These are phyloP conservation scores for Gari tellinella DNA, from an alignment of 2,888 invertebrate genomes.

Conservation along the genomic window DNA sequence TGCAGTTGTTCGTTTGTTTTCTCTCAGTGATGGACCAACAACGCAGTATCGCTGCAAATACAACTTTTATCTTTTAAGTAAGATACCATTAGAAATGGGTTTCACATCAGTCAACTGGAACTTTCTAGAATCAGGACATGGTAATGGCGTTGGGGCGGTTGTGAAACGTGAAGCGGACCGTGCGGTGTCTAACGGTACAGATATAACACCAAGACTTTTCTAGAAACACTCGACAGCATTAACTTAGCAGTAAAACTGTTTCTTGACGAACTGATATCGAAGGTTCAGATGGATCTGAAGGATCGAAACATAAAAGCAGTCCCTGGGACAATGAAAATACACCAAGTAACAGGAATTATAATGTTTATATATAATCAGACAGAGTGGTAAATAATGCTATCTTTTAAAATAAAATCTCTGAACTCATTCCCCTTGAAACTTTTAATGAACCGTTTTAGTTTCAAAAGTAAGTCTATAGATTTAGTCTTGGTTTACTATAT, in stretches of 20 bases:
- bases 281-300: too few relatives aligned
- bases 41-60: conserved; percentile 82
- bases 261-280: too few relatives aligned
- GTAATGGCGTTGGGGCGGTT: conserved; percentile 73
- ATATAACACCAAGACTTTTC: conserved; percentile 31
- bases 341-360: conserved; percentile 26
- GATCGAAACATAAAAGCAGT: conserved; percentile 10
- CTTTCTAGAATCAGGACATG: conserved; percentile 80
- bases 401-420: too few relatives aligned
- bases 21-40: conserved; percentile 75
- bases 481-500: too few relatives aligned
- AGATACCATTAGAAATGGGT: conserved; percentile 58
- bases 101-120: conserved; percentile 72
- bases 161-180: conserved; percentile 74
- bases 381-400: too few relatives aligned
- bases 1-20: conserved; percentile 32
- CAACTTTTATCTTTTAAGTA: conserved; percentile 73
- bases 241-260: conserved; percentile 10
- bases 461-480: too few relatives aligned
- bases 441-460: too few relatives aligned
- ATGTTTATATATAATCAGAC: too few relatives aligned
- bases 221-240: not conserved
- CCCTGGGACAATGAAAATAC: conserved; percentile 37
- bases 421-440: too few relatives aligned
- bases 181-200: conserved; percentile 25